A percentile compares a stretch with the other conserved stretches of the same genome.
Evolutionary conservation across 2,888 invertebrate species (phyloP).

Genomic region (Lycia hirtaria): DNA sequence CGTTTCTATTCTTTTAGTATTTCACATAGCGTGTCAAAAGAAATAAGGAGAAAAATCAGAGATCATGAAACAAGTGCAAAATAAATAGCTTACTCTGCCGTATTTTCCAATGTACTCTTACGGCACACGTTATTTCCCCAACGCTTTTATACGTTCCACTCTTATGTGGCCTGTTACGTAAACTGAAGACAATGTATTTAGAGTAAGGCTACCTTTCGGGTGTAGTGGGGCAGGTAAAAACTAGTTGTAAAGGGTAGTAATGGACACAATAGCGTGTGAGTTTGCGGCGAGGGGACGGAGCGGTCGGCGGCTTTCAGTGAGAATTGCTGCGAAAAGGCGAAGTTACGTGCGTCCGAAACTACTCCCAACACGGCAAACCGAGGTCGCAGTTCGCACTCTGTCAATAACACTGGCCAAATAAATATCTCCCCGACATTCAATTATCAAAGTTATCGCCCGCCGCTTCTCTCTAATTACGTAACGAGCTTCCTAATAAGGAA

Average conservation of each 20-base stretch:
- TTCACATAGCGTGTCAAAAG: constrained; percentile 8
- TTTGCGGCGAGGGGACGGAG: constrained; percentile 61
- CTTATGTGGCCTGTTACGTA: constrained; percentile 32
- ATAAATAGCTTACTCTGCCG: constrained; percentile 18
- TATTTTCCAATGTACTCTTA: constrained; percentile 20
- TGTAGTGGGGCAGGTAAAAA: constrained; percentile 57
- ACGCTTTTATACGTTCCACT: constrained; percentile 22
- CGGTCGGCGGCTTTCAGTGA: constrained; percentile 62
- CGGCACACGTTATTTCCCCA: constrained; percentile 23
- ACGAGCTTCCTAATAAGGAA: constrained; percentile 24
- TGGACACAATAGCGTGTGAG: constrained; percentile 68
- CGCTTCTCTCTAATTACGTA: constrained; percentile 28
- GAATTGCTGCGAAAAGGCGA: constrained; percentile 67
- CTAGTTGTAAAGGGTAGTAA: constrained; percentile 67
- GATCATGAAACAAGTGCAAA: constrained; percentile 17
- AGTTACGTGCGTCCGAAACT: constrained; percentile 66
- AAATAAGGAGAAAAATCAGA: constrained; percentile 12
- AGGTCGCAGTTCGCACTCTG: constrained; percentile 60
- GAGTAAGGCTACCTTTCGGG: constrained; percentile 35
- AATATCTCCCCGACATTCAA: constrained; percentile 47
- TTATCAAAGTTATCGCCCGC: constrained; percentile 38
- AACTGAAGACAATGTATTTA: constrained; percentile 35
- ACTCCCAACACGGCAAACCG: constrained; percentile 58
- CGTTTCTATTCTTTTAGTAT: neutral
- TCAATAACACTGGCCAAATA: constrained; percentile 54